These are phyloP conservation scores for Steinernema carpocapsae DNA, from an alignment of 2,888 invertebrate species.

Conservation along the genomic window DNA sequence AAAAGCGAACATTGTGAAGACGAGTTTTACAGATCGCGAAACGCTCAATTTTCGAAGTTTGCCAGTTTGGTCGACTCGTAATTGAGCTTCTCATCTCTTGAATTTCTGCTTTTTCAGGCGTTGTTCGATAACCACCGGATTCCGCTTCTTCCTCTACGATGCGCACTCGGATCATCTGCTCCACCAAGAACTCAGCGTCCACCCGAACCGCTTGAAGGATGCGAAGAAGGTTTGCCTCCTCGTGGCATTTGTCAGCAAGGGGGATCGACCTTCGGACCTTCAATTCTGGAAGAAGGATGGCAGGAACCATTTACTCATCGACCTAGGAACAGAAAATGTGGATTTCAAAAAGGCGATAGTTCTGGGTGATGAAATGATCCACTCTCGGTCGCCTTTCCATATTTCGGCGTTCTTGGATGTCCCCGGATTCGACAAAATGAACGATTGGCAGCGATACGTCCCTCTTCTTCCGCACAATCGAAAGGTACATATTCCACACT, in stretches of 20 bases:
- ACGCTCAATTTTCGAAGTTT: too few relatives aligned
- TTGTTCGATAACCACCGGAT: slow-evolving; percentile 50
- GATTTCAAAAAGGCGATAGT: slow-evolving; percentile 21
- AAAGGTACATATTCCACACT: too few relatives aligned
- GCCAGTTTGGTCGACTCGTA: too few relatives aligned
- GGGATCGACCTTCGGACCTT: background rate
- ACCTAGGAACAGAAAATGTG: background rate
- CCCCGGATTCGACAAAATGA: background rate
- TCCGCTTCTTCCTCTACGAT: slow-evolving; percentile 49
- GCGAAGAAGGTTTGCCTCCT: slow-evolving; percentile 49
- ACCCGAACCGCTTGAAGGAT: slow-evolving; percentile 33
- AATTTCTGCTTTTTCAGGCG: too few relatives aligned
- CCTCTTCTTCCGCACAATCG: background rate
- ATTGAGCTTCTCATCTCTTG: too few relatives aligned
- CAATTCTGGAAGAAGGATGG: slow-evolving; percentile 41
- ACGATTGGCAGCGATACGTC: slow-evolving; percentile 11
- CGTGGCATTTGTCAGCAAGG: slow-evolving; percentile 41
- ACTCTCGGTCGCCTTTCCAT: background rate
- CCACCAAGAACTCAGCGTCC: slow-evolving; percentile 36
- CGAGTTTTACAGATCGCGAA: too few relatives aligned
- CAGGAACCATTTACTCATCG: slow-evolving; percentile 48
- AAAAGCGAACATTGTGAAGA: too few relatives aligned
- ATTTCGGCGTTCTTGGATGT: background rate
- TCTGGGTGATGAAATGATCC: background rate
- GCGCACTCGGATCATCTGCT: slow-evolving; percentile 17